Conservation (phyloP, 2,113 vertebrate species). For the Coturnix japonica region DNA sequence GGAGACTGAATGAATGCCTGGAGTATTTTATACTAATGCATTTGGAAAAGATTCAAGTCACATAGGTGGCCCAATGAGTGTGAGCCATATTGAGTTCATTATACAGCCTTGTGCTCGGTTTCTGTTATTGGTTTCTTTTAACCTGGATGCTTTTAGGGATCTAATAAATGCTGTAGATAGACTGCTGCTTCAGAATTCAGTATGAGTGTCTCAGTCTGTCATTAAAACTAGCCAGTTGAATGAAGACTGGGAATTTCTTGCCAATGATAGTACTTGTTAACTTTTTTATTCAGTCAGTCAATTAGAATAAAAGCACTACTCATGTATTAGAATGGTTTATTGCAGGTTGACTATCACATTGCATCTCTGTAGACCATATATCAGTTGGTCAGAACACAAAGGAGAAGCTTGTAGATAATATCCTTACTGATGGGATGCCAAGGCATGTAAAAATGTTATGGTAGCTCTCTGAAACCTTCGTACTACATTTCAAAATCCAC, state of each 20-base stretch:
- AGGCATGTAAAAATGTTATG: not conserved
- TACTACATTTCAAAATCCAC: constrained; percentile 28
- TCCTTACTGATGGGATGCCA: not conserved
- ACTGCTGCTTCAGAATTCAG: not conserved
- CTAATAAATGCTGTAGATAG: not conserved
- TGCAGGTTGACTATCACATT: not conserved
- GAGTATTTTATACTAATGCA: not conserved
- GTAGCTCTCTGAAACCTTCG: not conserved
- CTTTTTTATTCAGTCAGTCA: not conserved
- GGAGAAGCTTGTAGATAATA: not conserved
- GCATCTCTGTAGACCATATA: not conserved
- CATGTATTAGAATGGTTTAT: not conserved
- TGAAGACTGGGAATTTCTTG: not conserved
- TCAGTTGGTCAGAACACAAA: not conserved
- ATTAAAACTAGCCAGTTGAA: not conserved
- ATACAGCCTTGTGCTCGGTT: not conserved
- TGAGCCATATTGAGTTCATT: not conserved
- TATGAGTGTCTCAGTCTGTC: not conserved
- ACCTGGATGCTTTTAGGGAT: not conserved
- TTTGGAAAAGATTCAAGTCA: constrained; percentile 47
- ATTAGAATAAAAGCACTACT: not conserved
- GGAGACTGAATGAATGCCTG: not conserved
- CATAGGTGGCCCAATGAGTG: constrained; percentile 5
- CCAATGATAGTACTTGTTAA: not conserved
- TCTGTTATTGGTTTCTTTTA: not conserved